phyloP scores from a whole-genome alignment of 2,113 vertebrate species.

The Chaenocephalus aceratus region DNA sequence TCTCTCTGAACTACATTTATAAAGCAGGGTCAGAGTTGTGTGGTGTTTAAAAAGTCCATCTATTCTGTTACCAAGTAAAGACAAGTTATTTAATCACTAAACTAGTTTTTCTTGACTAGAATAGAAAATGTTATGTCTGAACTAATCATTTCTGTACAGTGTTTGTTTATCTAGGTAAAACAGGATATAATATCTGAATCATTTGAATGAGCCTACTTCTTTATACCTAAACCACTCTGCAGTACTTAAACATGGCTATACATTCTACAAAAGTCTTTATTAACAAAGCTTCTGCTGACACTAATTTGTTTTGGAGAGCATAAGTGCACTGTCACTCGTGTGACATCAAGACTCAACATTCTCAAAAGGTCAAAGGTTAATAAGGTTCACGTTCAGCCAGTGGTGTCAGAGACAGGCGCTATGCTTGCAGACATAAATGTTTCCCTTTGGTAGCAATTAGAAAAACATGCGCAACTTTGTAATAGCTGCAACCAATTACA shows the following conservation, averaged over 20 bases:
- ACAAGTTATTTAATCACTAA: not conserved
- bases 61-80: not conserved
- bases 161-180: not conserved
- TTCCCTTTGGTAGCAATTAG: not conserved
- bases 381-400: constrained; percentile 17
- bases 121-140: not conserved
- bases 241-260: not conserved
- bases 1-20: constrained; percentile 31
- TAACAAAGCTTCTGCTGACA: constrained; percentile 50
- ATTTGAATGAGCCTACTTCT: not conserved
- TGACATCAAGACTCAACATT: constrained; percentile 68
- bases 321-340: constrained; percentile 7
- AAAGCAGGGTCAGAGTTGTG: constrained; percentile 29
- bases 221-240: not conserved
- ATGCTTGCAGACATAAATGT: constrained; percentile 1
- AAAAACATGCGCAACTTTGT: not conserved
- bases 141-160: not conserved
- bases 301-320: constrained; percentile 23
- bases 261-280: constrained; percentile 18
- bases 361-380: constrained; percentile 66
- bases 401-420: not conserved
- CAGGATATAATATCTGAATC: not conserved
- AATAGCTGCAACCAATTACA: too few relatives aligned
- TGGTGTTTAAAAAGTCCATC: not conserved
- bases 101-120: not conserved